These are phyloP conservation scores for Trachelus iudaicus DNA, from an alignment of 2,888 invertebrate genomes.

Conservation along the genomic window DNA sequence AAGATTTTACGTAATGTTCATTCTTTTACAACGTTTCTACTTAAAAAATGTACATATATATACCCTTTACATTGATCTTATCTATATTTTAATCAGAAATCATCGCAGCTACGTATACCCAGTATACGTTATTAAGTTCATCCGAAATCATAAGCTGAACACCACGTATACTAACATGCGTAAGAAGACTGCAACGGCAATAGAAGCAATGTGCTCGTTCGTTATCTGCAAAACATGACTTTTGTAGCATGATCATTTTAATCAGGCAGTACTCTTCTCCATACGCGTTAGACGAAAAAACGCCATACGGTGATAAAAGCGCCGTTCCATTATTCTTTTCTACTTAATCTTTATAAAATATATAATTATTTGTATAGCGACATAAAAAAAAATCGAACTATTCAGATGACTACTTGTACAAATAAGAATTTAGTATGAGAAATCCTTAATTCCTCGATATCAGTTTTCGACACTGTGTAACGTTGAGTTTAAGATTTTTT, in stretches of 20 bases:
- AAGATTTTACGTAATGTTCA: neutral
- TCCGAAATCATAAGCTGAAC: neutral
- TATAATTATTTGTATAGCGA: neutral
- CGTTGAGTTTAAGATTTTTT: neutral
- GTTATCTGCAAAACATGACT: constrained; percentile 3
- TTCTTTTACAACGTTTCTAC: neutral
- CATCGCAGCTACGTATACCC: neutral
- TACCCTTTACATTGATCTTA: neutral
- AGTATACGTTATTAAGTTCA: neutral
- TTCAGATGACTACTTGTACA: neutral
- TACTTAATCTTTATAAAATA: neutral
- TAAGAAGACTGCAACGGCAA: neutral
- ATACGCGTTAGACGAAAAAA: neutral
- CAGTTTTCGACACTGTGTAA: neutral
- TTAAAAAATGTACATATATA: neutral
- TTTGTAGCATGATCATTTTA: neutral
- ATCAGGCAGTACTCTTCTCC: neutral
- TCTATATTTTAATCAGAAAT: neutral
- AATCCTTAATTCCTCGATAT: neutral
- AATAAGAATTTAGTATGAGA: neutral
- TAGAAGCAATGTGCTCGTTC: neutral
- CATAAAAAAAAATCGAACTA: neutral
- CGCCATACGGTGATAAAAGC: neutral
- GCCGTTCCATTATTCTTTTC: neutral
- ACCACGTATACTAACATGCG: neutral